These are phyloP conservation scores for Lonchura striata DNA, from an alignment of 2,113 vertebrate genomes.

Conservation along the genomic window DNA sequence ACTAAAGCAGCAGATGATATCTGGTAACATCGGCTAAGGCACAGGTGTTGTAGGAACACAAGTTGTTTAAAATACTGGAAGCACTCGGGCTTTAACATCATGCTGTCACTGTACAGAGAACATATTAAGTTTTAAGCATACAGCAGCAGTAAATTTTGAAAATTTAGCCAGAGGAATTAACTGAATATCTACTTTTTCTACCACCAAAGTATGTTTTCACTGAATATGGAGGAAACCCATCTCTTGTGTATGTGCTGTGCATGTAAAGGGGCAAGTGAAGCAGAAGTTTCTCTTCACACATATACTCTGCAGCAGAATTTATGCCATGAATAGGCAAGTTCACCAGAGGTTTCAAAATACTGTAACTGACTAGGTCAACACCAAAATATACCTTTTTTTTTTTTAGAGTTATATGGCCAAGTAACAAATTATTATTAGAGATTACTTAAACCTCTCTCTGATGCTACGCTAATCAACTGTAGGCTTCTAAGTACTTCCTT, in stretches of 20 bases:
- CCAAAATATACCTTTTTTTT: neutral
- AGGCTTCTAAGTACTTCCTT: neutral
- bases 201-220: neutral
- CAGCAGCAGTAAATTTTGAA: neutral
- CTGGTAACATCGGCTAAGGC: conserved; percentile 93
- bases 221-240: neutral
- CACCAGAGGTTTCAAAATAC: neutral
- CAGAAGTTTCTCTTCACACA: neutral
- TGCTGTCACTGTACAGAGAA: conserved; percentile 83
- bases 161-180: neutral
- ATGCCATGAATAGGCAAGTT: neutral
- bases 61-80: conserved; percentile 83
- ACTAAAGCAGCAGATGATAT: conserved; percentile 84
- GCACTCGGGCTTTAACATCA: conserved; percentile 84
- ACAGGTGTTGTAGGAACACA: conserved; percentile 78
- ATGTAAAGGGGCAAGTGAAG: neutral
- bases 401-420: neutral
- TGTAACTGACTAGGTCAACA: neutral
- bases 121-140: neutral
- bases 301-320: neutral
- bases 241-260: neutral
- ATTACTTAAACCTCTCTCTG: neutral
- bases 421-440: neutral
- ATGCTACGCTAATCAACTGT: neutral
- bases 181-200: neutral